Conservation (phyloP, 2,888 invertebrate species). For the Chouioia cunea region DNA sequence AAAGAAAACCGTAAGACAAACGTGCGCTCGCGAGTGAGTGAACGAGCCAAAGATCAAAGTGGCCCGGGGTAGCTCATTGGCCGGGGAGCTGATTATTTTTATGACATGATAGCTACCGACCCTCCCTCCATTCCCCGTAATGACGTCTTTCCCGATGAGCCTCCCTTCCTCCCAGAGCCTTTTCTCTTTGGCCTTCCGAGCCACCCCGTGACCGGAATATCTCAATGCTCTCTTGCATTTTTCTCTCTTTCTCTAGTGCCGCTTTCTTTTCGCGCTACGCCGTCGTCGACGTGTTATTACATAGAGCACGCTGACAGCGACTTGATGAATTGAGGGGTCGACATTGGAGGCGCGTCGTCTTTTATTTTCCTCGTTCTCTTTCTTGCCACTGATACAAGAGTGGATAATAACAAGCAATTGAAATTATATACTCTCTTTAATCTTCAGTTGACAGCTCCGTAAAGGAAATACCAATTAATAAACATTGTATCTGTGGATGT, state of each 20-base stretch:
- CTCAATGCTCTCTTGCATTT: conserved; percentile 49
- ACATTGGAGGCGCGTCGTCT: conserved; percentile 5
- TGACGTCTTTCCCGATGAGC: conserved; percentile 52
- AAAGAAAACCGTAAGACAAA: conserved; percentile 59
- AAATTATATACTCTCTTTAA: conserved; percentile 38
- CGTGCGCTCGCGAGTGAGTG: conserved; percentile 30
- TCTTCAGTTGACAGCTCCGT: conserved; percentile 1
- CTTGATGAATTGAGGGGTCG: conserved; percentile 50
- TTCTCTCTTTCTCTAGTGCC: conserved; percentile 4
- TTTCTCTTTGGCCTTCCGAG: conserved; percentile 44
- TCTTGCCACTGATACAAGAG: neutral
- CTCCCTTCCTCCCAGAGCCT: conserved; percentile 27
- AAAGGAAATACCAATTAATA: conserved; percentile 34
- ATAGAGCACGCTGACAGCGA: conserved; percentile 47
- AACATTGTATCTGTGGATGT: conserved; percentile 19
- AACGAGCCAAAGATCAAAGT: conserved; percentile 63
- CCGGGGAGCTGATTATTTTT: conserved; percentile 67
- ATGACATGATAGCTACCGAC: conserved; percentile 64
- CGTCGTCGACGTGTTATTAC: conserved; percentile 47
- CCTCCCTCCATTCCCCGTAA: conserved; percentile 52
- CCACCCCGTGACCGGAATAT: conserved; percentile 67
- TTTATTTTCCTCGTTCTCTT: conserved; percentile 5
- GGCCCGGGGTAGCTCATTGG: conserved; percentile 60
- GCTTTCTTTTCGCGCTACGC: conserved; percentile 48
- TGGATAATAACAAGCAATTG: conserved; percentile 32